Base-by-base conservation (phyloP, 1,140 invertebrate genomes). In the Teleopsis dalmanni region DNA sequence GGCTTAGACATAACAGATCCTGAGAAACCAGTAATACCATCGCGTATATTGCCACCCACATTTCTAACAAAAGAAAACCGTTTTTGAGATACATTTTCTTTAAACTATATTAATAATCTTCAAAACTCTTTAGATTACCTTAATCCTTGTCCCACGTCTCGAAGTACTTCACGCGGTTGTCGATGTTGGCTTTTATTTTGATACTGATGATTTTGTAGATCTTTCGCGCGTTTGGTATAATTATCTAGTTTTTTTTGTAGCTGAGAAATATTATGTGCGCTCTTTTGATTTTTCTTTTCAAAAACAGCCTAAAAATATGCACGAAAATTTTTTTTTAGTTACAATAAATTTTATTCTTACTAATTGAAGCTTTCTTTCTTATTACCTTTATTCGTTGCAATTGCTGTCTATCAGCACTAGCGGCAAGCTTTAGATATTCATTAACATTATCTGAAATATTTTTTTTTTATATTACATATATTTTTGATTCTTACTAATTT, bases 281-380 rank as follows among this genome's bases (percentile, higher is more conserved):
- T 94, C 72, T 96, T 97, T 74, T 95, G 91, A 73, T 97, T 98
- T 65, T 95, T 94, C 76, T 97, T 97, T 74, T 98, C 94, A 72
- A 98, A 97, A n/a, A 96, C 87, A 13, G 89, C 87, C 65, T 69
- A 29, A 1, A 49, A 33, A 2, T 11, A 38, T 6, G 6, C 14
- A n/a, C 11, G 6, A 38, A 38, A 8, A 16, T 34, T 34, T 3
- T 34, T 3, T 34, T 34, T 34, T 34, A 1, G n/a, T 34, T 34
- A 9, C 18, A 9, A 14, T 16, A 34, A 7, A 34, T 34, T 34
- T 34, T 34, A 9, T 11, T 34, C 2, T 34, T 34, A 6, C 11
- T 22, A 7, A 14, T 33, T 25, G 9, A 36, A 21, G 34, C 31
- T 18, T 38, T 23, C 3, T 7, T 11, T n/a, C 1, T n/a, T 19